Conservation (phyloP, 1,140 invertebrate species). For the Trialeurodes vaporariorum region DNA sequence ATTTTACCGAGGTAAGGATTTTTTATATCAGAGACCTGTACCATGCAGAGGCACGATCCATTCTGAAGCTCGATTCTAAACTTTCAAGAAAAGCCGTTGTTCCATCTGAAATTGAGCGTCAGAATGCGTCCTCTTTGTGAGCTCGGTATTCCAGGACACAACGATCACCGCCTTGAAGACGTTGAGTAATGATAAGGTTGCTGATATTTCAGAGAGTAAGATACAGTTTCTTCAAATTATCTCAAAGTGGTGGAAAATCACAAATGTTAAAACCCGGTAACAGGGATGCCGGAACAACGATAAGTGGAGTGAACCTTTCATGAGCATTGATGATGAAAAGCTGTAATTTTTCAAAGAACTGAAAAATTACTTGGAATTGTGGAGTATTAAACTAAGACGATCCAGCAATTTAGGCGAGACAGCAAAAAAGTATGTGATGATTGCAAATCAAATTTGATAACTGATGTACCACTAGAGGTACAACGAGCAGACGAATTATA, state of each 20-base stretch:
- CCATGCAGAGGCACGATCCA: neutral
- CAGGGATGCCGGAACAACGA: neutral
- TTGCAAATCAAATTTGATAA: neutral
- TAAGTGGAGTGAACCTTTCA: neutral
- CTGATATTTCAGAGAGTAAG: neutral
- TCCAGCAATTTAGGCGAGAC: neutral
- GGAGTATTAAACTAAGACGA: neutral
- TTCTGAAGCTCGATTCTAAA: neutral
- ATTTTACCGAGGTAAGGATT: neutral
- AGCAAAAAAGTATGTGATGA: neutral
- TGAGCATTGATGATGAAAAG: neutral
- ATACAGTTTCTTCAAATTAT: neutral
- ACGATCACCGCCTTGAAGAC: neutral
- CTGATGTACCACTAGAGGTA: neutral
- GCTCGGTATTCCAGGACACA: neutral
- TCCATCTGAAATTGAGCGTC: neutral
- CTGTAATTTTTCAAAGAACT: neutral
- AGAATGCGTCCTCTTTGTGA: neutral
- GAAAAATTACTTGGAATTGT: neutral
- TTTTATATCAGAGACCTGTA: neutral
- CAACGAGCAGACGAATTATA: neutral
- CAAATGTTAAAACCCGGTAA: neutral
- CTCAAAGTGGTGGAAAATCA: neutral
- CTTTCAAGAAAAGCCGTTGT: neutral
- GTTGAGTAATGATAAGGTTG: neutral